Evolutionary conservation across 2,888 invertebrate genomes (phyloP).

Genomic region (Drosophila conformis): DNA sequence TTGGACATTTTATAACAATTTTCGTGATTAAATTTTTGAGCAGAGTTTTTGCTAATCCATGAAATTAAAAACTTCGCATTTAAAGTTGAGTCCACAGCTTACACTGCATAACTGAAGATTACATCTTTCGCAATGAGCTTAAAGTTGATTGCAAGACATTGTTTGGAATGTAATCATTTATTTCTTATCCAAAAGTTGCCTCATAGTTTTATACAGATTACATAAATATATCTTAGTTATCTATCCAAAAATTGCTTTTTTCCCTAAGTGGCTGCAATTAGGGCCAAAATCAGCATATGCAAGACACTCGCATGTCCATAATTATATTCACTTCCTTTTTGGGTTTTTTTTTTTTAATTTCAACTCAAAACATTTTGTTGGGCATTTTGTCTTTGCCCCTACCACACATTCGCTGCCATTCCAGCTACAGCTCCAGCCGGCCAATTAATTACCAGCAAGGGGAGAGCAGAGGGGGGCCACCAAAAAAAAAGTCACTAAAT

Average conservation of each 20-base stretch:
- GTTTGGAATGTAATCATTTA: neutral
- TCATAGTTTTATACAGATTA: neutral
- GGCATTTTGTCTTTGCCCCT: neutral
- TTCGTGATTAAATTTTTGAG: neutral
- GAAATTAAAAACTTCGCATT: neutral
- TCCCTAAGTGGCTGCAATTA: conserved; percentile 43
- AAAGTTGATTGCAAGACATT: neutral
- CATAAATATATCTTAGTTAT: neutral
- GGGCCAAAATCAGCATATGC: conserved; percentile 58
- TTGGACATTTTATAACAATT: neutral
- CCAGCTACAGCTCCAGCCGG: conserved; percentile 41
- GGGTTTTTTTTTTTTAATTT: neutral
- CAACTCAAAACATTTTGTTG: conserved; percentile 25
- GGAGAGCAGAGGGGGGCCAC: conserved; percentile 2
- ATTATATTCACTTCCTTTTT: conserved; percentile 32
- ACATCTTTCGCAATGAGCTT: neutral
- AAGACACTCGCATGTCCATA: neutral
- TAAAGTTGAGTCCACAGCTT: neutral
- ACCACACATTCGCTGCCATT: conserved; percentile 5
- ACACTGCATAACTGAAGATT: neutral
- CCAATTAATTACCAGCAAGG: conserved; percentile 65
- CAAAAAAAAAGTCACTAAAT: conserved; percentile 66
- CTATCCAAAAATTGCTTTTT: neutral
- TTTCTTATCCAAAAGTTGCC: neutral
- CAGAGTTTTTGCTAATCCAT: neutral